Base-by-base conservation (phyloP, 2,113 vertebrate genomes). In the Ciconia boyciana region DNA sequence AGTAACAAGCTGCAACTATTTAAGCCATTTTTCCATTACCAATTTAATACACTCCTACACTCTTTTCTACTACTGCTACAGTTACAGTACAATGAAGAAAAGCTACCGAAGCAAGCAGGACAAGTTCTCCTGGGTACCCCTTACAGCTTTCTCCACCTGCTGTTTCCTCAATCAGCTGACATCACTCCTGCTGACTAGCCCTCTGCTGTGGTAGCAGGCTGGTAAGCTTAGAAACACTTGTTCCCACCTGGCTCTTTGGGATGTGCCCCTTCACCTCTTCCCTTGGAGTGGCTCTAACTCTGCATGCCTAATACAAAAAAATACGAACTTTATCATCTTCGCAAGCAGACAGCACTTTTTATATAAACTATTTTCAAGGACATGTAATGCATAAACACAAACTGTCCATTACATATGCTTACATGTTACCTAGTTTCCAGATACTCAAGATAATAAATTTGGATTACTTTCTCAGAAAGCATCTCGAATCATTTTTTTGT, bases 11-110 rank as follows among this genome's bases (percentile, higher is more conserved):
- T 90, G 55, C 60, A 96, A 90, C 90, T 93, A 96, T 81, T 94
- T 92, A 96, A 94, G 91, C 68, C 89, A 92, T 78, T 95, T 95
- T 94, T 96, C 78, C 88, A 89, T 89, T 93, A 90, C 81, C 43
- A 76, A 86, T 88, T 96, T 93, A 64, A 92, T 90, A 62, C 24
- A 92, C 66, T 80, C 92, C 96, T 70, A 95, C 92, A 77, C 66
- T 39, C 83, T 89, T 85, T 84, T 57, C 65, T 82, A 87, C 58
- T 80, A 15, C 1, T 76, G 61, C 71, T 85, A 64, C 55, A 62
- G 36, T 75, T 68, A 52, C 29, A 82, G 28, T 29, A 76, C 26
- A 84, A 82, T 1, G 0, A 66, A 86, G 58, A 70, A 84, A 89
- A 75, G 21, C 51, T 74, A 86, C 64, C 64, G 54, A 57, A 88